Conservation (phyloP, 92 coral and sea anemone genomes). For the Palythoa caribaeorum region DNA sequence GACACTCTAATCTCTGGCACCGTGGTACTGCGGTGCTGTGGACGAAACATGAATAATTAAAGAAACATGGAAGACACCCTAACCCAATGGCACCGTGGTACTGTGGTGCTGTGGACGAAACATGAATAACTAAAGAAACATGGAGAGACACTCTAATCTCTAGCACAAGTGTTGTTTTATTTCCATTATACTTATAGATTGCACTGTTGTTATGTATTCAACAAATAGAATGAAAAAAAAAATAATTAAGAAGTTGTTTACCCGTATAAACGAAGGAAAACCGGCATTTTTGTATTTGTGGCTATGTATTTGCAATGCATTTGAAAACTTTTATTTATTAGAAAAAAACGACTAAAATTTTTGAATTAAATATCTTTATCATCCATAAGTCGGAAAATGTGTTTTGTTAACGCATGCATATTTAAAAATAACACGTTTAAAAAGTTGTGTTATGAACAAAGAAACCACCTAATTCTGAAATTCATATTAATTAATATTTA, state of each 20-base stretch:
- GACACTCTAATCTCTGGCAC: too few species aligned
- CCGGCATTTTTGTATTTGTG: constrained; percentile 7
- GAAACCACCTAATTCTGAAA: constrained; percentile 4
- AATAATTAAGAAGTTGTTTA: constrained; percentile 1
- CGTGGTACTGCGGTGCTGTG: too few species aligned
- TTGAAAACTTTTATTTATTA: not conserved
- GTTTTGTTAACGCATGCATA: not conserved
- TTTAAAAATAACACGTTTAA: not conserved
- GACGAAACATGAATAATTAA: too few species aligned
- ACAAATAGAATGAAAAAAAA: not conserved
- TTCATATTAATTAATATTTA: not conserved
- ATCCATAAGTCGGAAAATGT: constrained; percentile 4
- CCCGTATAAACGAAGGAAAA: not conserved
- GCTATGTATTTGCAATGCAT: not conserved
- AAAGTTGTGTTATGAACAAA: constrained; percentile 6
- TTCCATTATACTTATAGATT: not conserved
- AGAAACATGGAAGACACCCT: too few species aligned
- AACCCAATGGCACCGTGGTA: not conserved
- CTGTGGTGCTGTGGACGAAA: not conserved
- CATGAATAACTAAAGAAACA: not conserved
- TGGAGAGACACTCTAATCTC: not conserved
- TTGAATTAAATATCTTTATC: constrained; percentile 1
- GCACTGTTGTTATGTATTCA: constrained; percentile 1
- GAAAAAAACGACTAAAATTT: not conserved
- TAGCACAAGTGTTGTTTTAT: not conserved